Conservation (phyloP, 2,797 vertebrate genomes). For the Valencia hispanica region DNA sequence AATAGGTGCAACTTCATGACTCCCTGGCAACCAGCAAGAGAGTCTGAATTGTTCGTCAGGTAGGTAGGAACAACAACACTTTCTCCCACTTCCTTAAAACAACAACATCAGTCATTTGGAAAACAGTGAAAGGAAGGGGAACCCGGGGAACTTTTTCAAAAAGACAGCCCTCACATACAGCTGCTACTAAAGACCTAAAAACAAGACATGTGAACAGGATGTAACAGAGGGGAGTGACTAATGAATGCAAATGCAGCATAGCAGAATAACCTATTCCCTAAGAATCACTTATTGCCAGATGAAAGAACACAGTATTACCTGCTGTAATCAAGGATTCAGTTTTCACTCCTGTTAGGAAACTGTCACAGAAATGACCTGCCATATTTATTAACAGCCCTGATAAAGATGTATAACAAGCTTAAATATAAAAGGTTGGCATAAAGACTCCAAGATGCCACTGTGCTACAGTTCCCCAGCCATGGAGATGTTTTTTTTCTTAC, state of each 20-base stretch:
- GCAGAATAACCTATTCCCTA: background rate
- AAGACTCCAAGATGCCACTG: background rate
- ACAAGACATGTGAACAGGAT: slow-evolving; percentile 7
- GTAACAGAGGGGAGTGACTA: background rate
- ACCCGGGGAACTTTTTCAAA: slow-evolving; percentile 3
- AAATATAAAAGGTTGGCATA: background rate
- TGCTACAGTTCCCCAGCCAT: too few species aligned
- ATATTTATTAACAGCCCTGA: background rate
- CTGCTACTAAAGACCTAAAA: slow-evolving; percentile 2
- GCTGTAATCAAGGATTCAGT: slow-evolving; percentile 7
- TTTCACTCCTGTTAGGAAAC: slow-evolving; percentile 7
- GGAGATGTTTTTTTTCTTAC: too few species aligned
- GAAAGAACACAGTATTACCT: slow-evolving; percentile 8
- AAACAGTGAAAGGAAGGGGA: slow-evolving; percentile 39
- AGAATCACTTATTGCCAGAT: slow-evolving; percentile 6
- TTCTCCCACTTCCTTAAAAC: slow-evolving; percentile 30
- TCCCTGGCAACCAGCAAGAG: slow-evolving; percentile 63
- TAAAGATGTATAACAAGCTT: background rate
- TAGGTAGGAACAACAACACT: slow-evolving; percentile 48
- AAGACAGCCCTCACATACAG: background rate
- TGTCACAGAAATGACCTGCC: background rate
- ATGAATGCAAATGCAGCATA: slow-evolving; percentile 3
- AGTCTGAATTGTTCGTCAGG: slow-evolving; percentile 48
- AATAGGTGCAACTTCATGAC: slow-evolving; percentile 56
- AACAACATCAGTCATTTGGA: slow-evolving; percentile 30